Base-by-base conservation (phyloP, 2,888 invertebrate species). In the Cephalotes varians region DNA sequence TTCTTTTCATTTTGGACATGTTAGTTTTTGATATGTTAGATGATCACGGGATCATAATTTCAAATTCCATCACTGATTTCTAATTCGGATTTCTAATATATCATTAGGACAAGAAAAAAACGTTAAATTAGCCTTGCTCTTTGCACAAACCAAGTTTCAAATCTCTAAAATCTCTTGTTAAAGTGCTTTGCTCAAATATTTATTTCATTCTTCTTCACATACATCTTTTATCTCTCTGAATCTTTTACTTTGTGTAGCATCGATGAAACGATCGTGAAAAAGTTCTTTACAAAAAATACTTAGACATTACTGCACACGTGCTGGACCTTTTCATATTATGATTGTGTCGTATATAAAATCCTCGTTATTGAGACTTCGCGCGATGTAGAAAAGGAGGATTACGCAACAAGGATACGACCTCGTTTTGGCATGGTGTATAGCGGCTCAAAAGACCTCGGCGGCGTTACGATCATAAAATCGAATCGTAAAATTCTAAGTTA, bases 381-480 rank as follows among this genome's bases (percentile, higher is more conserved):
- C 44, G 31, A 34, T 21, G 44, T 18, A 54, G 47, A 56, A 56
- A 71, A 67, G 34, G 31, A 56, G 34, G 31, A 18, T 56, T 12
- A 44, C 71, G 47, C 21, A 47, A 21, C 37, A 64, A 60, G 31
- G 34, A 80, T 76, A 65, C 25, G 80, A 74, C 25, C 67, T 85
- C 79, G 58, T 69, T 60, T 47, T 74, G 77, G 79, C 73, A 40
- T 37, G 77, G 47, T 25, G 31, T 25, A 21, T 31, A 28, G 18
- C 51, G 44, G n/a, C 25, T 79, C 28, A 74, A 40, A 67, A 67
- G 72, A 40, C 34, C 34, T 58, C 25, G 69, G 56, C 44, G 82
- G 37, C 72, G 49, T 80, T 71, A 60, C 49, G 81, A 83, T 88
- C 89, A 83, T 89, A 90, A 89, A 89, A 86, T 88, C 83, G 80